Evolutionary conservation across 2,797 vertebrate species (phyloP), one percentile per base, ranked within the genome.

Genomic region (Todus mexicanus): DNA sequence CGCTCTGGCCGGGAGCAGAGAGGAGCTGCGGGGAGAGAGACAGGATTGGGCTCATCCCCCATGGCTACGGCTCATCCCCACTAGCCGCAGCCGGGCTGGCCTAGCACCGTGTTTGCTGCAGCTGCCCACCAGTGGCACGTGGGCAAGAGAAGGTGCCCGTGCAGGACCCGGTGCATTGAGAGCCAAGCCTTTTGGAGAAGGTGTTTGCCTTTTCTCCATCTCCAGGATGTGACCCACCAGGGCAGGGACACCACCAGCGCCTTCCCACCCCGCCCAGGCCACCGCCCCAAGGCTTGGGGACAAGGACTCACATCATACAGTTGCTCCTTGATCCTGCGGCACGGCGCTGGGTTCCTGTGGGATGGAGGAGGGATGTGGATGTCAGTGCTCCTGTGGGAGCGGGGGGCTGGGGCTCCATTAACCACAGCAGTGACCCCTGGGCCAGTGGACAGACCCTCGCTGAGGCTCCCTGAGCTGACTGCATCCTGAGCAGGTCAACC

Each of bases 231-330:
- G n/a, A 50, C 29, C 37, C 79, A 11, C 14, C 17, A 8, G 37
- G 65, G 31, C 69, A 35, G 31, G 38, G 57, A 35, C 26, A 2
- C 10, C 5, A 76, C 15, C 9, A 2, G 2, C 19, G 18, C 80
- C 54, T 48, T 63, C 51, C 74, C 51, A 6, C 38, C 31, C 59
- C 15, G 8, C 17, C 15, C 33, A 8, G 0, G 25, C 15, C 47
- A 2, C 3, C 8, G 7, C 56, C 76, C 15, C 53, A 7, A 66
- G 54, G 29, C 15, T 16, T 29, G 29, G 89, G 79, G 40, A 51
- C 3, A 7, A 78, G 56, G 56, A 95, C 96, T 97, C 88, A 96
- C 95, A 1, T 97, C 96, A 97, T 82, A 95, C 91, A 0, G 96
- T 89, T 15, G 89, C 79, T 92, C 85, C 85, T 48, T 74, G 82